A percentile compares a stretch with the other conserved stretches of the same genome.
Conservation (phyloP, 2,888 invertebrate genomes). For the Caenorhabditis sp. region DNA sequence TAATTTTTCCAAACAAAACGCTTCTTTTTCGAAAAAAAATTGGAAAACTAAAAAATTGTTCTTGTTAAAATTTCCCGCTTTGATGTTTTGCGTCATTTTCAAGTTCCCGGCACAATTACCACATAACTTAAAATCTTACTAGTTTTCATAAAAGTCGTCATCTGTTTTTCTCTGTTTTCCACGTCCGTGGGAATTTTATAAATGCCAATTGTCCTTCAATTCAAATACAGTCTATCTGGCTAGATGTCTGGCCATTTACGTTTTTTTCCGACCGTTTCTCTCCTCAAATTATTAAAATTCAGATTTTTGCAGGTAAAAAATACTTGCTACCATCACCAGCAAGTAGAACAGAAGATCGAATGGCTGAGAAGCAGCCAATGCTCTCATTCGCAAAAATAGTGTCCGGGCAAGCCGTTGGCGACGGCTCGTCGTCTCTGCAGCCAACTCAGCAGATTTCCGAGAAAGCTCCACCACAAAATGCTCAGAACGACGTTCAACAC, state of each 20-base stretch:
- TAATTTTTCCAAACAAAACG: no score
- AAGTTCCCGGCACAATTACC: no score
- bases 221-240: no score
- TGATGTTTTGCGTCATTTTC: background rate
- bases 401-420: conserved; percentile 60
- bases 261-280: background rate
- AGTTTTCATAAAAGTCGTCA: no score
- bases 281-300: background rate
- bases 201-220: no score
- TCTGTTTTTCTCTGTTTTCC: no score
- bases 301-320: conserved; percentile 49
- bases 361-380: conserved; percentile 73
- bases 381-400: conserved; percentile 73
- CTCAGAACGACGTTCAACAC: conserved; percentile 13
- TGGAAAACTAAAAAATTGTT: no score
- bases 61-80: no score
- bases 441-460: conserved; percentile 5
- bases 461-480: no score
- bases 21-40: no score
- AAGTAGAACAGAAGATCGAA: conserved; percentile 58
- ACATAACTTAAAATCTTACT: no score
- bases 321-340: conserved; percentile 57
- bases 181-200: no score
- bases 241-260: background rate
- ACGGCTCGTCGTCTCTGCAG: conserved; percentile 4